Conservation (phyloP, 2,797 vertebrate genomes). For the Eremophila alpestris region DNA sequence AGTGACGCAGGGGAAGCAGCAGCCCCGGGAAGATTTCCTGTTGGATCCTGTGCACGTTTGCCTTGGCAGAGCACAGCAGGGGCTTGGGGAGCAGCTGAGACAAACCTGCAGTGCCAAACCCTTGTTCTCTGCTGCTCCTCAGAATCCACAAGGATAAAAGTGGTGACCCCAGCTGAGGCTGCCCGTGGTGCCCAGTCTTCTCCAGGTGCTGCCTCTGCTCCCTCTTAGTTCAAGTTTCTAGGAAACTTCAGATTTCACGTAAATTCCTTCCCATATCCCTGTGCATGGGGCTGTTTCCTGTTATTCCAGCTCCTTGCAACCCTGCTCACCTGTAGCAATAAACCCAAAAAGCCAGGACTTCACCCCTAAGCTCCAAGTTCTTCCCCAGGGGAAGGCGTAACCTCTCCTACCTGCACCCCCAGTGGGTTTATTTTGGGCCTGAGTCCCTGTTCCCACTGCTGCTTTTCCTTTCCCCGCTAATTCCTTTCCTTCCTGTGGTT, state of each 20-base stretch:
- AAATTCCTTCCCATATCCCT: accelerated
- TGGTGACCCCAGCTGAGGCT: background rate
- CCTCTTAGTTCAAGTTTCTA: background rate
- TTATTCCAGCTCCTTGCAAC: background rate
- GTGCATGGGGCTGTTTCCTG: background rate
- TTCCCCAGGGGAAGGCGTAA: background rate
- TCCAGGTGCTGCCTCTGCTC: background rate
- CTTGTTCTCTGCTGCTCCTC: background rate
- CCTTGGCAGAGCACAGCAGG: background rate
- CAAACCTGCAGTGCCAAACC: accelerated
- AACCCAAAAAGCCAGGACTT: background rate
- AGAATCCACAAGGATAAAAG: accelerated
- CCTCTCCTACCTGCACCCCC: background rate
- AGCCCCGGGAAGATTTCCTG: conserved; percentile 11
- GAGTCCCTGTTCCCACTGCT: background rate
- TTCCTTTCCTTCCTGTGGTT: conserved; percentile 55
- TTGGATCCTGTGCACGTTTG: background rate
- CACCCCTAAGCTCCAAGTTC: background rate
- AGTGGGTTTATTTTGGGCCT: background rate
- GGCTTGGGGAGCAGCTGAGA: background rate
- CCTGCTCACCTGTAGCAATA: background rate
- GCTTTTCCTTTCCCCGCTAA: conserved; percentile 28
- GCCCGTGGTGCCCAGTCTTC: background rate
- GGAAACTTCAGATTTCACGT: background rate
- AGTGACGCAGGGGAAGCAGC: conserved; percentile 39